A percentile compares a stretch with the other conserved stretches of the same genome.
Evolutionary conservation across 2,888 invertebrate species (phyloP).

Genomic region (Rhaphigaster nebulosa): DNA sequence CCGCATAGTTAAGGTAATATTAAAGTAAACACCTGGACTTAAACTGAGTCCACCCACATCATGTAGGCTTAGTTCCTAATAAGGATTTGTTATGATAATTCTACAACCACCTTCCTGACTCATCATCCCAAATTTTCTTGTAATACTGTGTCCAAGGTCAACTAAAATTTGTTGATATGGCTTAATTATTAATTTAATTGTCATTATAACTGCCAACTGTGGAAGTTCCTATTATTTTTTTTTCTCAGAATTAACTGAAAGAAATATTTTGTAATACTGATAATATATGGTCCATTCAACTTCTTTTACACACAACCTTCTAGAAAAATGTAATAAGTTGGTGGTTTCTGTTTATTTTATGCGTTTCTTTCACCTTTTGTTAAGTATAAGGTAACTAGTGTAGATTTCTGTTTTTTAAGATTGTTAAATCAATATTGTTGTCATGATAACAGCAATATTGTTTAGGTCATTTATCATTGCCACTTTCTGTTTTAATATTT

Average conservation of each 20-base stretch:
- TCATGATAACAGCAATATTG: conserved; percentile 13
- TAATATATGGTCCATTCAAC: background rate
- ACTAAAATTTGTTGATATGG: background rate
- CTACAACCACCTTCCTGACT: conserved; percentile 55
- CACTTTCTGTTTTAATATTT: background rate
- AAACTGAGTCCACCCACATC: conserved; percentile 44
- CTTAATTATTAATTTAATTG: background rate
- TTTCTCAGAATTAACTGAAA: background rate
- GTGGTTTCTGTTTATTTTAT: background rate
- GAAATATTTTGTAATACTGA: background rate
- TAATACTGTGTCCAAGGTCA: conserved; percentile 25
- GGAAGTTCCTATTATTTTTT: background rate
- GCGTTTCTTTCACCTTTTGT: background rate
- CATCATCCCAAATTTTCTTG: conserved; percentile 38
- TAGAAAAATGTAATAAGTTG: background rate
- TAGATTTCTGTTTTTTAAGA: background rate
- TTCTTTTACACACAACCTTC: background rate
- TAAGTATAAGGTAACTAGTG: background rate
- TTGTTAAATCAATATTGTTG: conserved; percentile 45
- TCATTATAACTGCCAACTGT: background rate
- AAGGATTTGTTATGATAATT: conserved; percentile 55
- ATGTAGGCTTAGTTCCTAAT: conserved; percentile 56
- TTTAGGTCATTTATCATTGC: background rate
- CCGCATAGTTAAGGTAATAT: background rate
- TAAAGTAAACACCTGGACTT: background rate